Conservation (phyloP, 2,888 invertebrate species). For the Cantharis rustica region DNA sequence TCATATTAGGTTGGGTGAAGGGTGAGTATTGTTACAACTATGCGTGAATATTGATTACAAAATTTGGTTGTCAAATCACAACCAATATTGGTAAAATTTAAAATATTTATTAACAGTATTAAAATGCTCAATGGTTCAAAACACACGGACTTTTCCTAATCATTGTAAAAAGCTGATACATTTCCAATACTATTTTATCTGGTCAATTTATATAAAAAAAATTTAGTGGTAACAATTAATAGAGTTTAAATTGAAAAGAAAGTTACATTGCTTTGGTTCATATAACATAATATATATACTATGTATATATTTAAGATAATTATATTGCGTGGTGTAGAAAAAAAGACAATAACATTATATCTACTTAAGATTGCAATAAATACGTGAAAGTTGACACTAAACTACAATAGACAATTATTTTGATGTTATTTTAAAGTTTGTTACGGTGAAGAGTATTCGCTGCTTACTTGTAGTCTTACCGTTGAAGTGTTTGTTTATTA, state of each 20-base stretch:
- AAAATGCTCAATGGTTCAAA: no score
- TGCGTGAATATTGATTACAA: no score
- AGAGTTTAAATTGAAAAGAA: no score
- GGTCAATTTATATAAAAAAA: no score
- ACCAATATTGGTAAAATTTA: no score
- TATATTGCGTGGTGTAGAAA: background rate
- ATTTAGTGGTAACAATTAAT: background rate
- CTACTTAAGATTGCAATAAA: background rate
- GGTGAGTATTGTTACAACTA: no score
- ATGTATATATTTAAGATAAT: background rate
- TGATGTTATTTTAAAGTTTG: background rate
- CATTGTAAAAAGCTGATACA: no score
- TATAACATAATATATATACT: background rate
- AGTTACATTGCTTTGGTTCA: background rate
- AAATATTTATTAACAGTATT: no score
- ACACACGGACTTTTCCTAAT: no score
- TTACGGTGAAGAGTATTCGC: background rate
- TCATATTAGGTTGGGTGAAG: no score
- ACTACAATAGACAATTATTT: background rate
- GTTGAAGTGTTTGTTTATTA: background rate
- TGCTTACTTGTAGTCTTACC: background rate
- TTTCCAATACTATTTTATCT: no score
- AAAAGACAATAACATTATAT: background rate
- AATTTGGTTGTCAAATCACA: no score
- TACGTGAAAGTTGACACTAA: background rate